Conservation (phyloP, 1,140 invertebrate genomes). For the Pectinophora gossypiella region DNA sequence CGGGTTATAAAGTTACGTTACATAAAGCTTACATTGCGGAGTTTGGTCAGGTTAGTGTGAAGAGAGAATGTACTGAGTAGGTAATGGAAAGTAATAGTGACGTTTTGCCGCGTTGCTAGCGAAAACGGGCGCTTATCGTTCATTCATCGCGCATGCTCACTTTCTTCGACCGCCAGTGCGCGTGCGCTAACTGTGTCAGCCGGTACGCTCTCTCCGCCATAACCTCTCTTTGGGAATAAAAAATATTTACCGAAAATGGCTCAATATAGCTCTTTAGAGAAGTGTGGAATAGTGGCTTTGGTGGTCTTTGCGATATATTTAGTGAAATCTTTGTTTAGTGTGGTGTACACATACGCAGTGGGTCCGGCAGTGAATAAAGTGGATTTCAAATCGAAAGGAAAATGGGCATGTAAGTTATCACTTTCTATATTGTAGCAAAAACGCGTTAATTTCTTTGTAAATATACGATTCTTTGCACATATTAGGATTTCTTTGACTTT, state of each 20-base stretch:
- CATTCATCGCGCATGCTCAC: constrained; percentile 27
- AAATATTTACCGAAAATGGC: constrained; percentile 25
- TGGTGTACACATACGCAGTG: constrained; percentile 44
- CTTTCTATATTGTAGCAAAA: constrained; percentile 11
- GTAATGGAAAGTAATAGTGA: neutral
- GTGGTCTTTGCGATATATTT: constrained; percentile 23
- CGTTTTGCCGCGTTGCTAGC: neutral
- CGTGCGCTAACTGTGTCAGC: constrained; percentile 36
- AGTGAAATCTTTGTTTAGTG: constrained; percentile 30
- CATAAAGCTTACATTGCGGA: too few relatives aligned
- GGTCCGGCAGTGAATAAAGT: constrained; percentile 48
- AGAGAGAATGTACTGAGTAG: too few relatives aligned
- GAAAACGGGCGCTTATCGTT: neutral
- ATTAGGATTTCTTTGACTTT: too few relatives aligned
- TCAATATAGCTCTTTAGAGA: constrained; percentile 25
- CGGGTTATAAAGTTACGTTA: too few relatives aligned
- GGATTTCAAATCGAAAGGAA: constrained; percentile 54
- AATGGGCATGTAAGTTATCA: constrained; percentile 60
- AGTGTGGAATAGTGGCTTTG: constrained; percentile 31
- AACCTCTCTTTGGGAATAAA: constrained; percentile 20
- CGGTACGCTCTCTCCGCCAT: constrained; percentile 25
- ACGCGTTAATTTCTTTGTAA: too few relatives aligned
- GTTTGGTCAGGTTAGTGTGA: too few relatives aligned
- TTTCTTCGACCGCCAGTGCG: constrained; percentile 34
- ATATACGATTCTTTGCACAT: too few relatives aligned